These are phyloP conservation scores for Mimumesa dahlbomi DNA, from an alignment of 2,888 invertebrate genomes.

Conservation along the genomic window DNA sequence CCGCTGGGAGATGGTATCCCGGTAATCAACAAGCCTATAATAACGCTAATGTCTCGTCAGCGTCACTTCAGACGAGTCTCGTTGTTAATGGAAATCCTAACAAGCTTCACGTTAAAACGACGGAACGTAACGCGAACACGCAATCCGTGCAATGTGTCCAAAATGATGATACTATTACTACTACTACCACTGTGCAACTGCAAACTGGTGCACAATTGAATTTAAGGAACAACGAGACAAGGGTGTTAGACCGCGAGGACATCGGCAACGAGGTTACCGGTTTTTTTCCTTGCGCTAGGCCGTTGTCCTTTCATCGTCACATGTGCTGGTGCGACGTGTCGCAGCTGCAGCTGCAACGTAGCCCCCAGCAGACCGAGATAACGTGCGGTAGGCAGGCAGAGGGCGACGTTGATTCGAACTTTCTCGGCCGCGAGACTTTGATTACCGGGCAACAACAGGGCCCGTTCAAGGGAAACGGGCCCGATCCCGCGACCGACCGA, in stretches of 20 bases:
- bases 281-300: conserved; percentile 71
- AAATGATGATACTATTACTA: background rate
- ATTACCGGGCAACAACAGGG: conserved; percentile 2
- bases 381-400: background rate
- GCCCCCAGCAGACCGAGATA: conserved; percentile 11
- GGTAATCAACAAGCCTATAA: conserved; percentile 22
- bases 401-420: conserved; percentile 27
- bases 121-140: background rate
- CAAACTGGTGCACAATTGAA: background rate
- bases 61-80: background rate
- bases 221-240: background rate
- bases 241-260: conserved; percentile 39
- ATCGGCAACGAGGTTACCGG: conserved; percentile 33
- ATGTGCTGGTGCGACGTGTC: conserved; percentile 74
- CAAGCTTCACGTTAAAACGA: background rate
- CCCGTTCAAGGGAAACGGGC: conserved; percentile 28
- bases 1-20: conserved; percentile 31
- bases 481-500: conserved; percentile 22
- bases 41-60: background rate
- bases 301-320: conserved; percentile 76
- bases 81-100: conserved; percentile 5
- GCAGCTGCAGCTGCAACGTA: conserved; percentile 33
- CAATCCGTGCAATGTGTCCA: background rate
- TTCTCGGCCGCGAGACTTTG: conserved; percentile 39
- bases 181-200: no score